These are phyloP conservation scores for Paracanthobrama guichenoti DNA, from an alignment of 2,113 vertebrate genomes.

Conservation along the genomic window DNA sequence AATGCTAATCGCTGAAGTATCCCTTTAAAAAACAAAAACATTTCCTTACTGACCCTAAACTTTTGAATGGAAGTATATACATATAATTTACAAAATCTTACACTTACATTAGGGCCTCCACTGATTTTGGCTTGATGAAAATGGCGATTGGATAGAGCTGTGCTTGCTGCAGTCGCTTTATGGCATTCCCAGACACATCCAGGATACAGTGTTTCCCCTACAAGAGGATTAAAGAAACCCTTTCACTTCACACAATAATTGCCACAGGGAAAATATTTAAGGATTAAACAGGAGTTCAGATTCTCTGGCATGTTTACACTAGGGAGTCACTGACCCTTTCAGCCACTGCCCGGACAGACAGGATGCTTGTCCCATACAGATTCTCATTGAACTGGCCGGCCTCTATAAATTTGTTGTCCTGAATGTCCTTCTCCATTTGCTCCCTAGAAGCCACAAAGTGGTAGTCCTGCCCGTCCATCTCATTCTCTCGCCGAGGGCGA, in stretches of 20 bases:
- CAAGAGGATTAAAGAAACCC: constrained; percentile 48
- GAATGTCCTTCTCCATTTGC: constrained; percentile 99
- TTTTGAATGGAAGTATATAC: background rate
- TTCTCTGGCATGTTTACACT: constrained; percentile 15
- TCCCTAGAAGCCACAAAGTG: constrained; percentile 94
- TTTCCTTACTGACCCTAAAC: background rate
- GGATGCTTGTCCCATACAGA: constrained; percentile 95
- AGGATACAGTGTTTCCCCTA: constrained; percentile 99
- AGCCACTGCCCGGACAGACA: constrained; percentile 95
- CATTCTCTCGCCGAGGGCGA: constrained; percentile 89
- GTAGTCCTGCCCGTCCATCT: constrained; percentile 97
- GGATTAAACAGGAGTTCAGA: constrained; percentile 1
- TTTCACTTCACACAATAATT: constrained; percentile 9
- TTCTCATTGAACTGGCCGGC: constrained; percentile 99
- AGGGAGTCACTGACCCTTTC: constrained; percentile 83
- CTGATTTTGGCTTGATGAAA: constrained; percentile 99
- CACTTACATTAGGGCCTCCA: constrained; percentile 97
- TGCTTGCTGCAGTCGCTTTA: constrained; percentile 98
- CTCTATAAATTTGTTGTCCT: constrained; percentile 99
- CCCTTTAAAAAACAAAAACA: too few species aligned
- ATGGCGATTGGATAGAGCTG: constrained; percentile 97
- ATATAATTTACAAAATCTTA: background rate
- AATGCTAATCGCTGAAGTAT: too few species aligned
- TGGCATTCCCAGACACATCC: constrained; percentile 97
- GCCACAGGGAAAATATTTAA: constrained; percentile 6